Conservation (phyloP, 2,797 vertebrate genomes). For the Hapalemur alaotrensis region DNA sequence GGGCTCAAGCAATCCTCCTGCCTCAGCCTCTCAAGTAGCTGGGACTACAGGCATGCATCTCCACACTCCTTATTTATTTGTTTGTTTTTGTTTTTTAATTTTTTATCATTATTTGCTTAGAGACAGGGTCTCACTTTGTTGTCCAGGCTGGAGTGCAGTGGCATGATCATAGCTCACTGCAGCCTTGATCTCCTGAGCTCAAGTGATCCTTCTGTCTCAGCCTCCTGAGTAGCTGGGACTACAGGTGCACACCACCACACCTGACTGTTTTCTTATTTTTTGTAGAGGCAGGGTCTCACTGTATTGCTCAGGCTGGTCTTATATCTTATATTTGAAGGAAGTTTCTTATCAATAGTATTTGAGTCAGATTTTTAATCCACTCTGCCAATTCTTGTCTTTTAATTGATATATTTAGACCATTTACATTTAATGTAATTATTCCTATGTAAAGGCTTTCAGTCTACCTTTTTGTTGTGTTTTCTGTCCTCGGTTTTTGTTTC, state of each 20-base stretch:
- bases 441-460: not conserved
- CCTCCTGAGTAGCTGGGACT: not conserved
- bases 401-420: not conserved
- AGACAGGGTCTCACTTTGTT: not conserved
- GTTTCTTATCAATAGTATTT: not conserved
- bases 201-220: not conserved
- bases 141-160: not conserved
- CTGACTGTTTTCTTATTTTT: too few relatives aligned
- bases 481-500: not conserved
- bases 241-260: too few relatives aligned
- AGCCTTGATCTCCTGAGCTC: not conserved
- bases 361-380: not conserved
- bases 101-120: not conserved
- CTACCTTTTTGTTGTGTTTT: not conserved
- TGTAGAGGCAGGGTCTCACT: too few relatives aligned
- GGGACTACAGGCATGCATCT: not conserved
- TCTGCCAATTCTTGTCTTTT: not conserved
- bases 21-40: not conserved
- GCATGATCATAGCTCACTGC: not conserved
- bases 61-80: not conserved
- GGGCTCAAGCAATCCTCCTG: not conserved
- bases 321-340: not conserved
- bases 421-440: not conserved
- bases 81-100: not conserved
- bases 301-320: not conserved